Percentiles rank a stretch among this genome's conserved stretches.
Conservation (phyloP, 2,888 invertebrate genomes). For the Ormyrus nitidulus region DNA sequence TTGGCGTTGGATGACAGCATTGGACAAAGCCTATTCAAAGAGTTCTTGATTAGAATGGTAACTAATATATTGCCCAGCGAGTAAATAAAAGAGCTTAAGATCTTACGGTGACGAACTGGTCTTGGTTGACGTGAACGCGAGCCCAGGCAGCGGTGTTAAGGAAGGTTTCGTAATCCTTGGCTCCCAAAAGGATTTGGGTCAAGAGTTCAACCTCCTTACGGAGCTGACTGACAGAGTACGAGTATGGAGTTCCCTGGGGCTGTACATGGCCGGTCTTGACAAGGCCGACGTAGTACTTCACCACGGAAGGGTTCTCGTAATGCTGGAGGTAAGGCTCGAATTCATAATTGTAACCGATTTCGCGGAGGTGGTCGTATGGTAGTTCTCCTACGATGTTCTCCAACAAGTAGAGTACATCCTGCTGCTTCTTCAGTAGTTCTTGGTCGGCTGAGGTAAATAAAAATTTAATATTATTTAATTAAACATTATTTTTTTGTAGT, state of each 20-base stretch:
- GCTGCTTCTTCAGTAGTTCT: constrained; percentile 78
- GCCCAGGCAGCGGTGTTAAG: constrained; percentile 83
- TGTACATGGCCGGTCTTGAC: constrained; percentile 78
- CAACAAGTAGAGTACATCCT: constrained; percentile 79
- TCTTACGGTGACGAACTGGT: constrained; percentile 78
- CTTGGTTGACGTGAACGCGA: constrained; percentile 83
- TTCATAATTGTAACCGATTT: constrained; percentile 79
- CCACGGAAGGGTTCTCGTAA: constrained; percentile 76
- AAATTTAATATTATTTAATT: not conserved
- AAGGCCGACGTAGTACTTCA: constrained; percentile 78
- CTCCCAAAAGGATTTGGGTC: constrained; percentile 82
- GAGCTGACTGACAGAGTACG: constrained; percentile 79
- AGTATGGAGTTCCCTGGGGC: constrained; percentile 80
- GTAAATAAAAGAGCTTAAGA: not conserved
- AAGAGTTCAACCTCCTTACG: constrained; percentile 80
- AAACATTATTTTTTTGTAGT: not conserved
- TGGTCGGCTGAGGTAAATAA: constrained; percentile 76
- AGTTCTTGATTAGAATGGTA: no score
- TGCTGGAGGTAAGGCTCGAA: constrained; percentile 79
- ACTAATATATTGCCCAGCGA: no score
- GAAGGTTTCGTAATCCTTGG: constrained; percentile 84
- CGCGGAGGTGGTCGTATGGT: constrained; percentile 77
- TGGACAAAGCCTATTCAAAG: constrained; percentile 78
- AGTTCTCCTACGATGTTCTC: constrained; percentile 81
- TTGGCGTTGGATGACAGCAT: constrained; percentile 80